Conservation (phyloP, 2,113 vertebrate species). For the Galemys pyrenaicus region DNA sequence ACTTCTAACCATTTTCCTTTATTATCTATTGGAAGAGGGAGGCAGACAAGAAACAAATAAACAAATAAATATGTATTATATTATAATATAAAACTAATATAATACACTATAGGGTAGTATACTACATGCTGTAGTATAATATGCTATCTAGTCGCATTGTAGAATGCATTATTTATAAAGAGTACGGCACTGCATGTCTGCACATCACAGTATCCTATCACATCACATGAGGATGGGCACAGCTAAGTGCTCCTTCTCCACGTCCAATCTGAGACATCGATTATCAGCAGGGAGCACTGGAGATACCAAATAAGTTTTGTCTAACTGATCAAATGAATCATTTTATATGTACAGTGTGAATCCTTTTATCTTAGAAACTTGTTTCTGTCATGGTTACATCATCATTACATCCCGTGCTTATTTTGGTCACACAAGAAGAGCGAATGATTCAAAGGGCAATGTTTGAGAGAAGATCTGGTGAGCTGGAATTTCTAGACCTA, state of each 20-base stretch:
- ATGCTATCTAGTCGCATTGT: too few species aligned
- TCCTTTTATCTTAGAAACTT: not conserved
- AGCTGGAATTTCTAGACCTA: not conserved
- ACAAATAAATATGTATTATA: not conserved
- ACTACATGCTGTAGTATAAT: too few species aligned
- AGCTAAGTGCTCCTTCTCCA: not conserved
- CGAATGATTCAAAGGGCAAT: not conserved
- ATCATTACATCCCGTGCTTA: not conserved
- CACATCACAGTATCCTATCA: not conserved
- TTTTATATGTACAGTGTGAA: not conserved
- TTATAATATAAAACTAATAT: not conserved
- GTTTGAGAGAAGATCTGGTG: rapidly evolving
- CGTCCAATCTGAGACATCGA: not conserved
- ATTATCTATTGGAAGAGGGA: not conserved
- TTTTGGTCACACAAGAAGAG: not conserved
- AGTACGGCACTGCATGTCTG: not conserved
- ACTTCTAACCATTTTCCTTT: not conserved
- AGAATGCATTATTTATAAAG: not conserved
- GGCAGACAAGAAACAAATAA: not conserved
- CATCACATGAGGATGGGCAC: not conserved
- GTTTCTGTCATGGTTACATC: not conserved
- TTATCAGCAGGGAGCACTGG: not conserved
- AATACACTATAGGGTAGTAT: too few species aligned
- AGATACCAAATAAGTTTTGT: not conserved
- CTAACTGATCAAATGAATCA: not conserved